Conservation (phyloP, 2,888 invertebrate species). For the Ceraclea dissimilis region DNA sequence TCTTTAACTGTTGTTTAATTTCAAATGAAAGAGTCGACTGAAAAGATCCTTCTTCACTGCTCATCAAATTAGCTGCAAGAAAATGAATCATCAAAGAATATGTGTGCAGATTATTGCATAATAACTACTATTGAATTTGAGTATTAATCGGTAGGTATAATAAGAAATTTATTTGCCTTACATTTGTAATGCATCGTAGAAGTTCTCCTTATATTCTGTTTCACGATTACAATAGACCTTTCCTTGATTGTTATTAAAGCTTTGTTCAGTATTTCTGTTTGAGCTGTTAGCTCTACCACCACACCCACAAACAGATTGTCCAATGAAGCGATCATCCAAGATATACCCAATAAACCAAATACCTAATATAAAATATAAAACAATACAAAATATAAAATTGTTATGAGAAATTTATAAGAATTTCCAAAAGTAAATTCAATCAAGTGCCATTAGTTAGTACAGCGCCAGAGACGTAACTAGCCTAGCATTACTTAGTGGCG, state of each 20-base stretch:
- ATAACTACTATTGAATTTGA: too few relatives aligned
- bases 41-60: neutral
- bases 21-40: neutral
- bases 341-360: neutral
- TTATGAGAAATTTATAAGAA: too few relatives aligned
- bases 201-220: neutral
- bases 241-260: neutral
- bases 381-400: too few relatives aligned
- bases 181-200: neutral
- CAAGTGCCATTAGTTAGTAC: too few relatives aligned
- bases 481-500: too few relatives aligned
- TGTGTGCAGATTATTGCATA: neutral
- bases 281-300: neutral
- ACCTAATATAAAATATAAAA: constrained; percentile 2
- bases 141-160: neutral
- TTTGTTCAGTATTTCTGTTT: constrained; percentile 1
- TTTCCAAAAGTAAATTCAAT: too few relatives aligned
- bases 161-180: neutral
- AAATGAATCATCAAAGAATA: neutral
- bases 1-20: constrained; percentile 1
- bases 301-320: constrained; percentile 5
- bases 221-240: neutral
- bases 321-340: neutral
- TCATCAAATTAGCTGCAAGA: neutral
- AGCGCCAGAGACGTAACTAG: too few relatives aligned